A percentile compares a stretch with the other conserved stretches of the same genome.
These are phyloP conservation scores for Arenaria interpres DNA, from an alignment of 2,113 vertebrate species.

Conservation along the genomic window DNA sequence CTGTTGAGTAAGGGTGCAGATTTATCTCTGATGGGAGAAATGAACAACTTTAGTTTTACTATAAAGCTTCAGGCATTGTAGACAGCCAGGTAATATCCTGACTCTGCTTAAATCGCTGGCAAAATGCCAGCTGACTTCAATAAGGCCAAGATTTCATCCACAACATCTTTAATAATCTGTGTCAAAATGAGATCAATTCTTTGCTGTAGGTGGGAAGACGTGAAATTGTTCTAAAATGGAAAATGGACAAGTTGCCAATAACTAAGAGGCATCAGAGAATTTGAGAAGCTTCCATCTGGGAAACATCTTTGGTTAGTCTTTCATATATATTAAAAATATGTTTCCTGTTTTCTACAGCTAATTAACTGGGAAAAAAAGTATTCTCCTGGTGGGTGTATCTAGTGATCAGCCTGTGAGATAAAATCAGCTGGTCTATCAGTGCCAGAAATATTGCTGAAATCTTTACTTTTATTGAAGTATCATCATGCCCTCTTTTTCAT, in stretches of 20 bases:
- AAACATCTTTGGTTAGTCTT: background rate
- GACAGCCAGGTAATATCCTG: conserved; percentile 25
- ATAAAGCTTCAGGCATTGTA: conserved; percentile 4
- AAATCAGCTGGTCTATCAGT: background rate
- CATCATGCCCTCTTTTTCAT: background rate
- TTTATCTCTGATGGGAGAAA: background rate
- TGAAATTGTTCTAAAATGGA: conserved; percentile 29
- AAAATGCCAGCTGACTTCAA: conserved; percentile 30
- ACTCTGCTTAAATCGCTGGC: conserved; percentile 15
- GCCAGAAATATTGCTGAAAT: background rate
- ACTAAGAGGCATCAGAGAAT: conserved; percentile 8
- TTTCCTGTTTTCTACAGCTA: conserved; percentile 40
- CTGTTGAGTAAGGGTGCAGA: background rate
- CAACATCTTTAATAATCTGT: conserved; percentile 46
- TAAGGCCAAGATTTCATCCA: conserved; percentile 20
- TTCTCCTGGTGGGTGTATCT: background rate
- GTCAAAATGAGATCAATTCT: conserved; percentile 36
- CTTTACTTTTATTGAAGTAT: background rate
- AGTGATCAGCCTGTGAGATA: background rate
- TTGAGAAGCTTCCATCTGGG: conserved; percentile 29
- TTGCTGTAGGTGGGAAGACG: conserved; percentile 2
- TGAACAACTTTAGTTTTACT: background rate
- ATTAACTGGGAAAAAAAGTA: background rate
- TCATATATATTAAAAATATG: background rate
- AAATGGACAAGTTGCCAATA: conserved; percentile 54